Evolutionary conservation across 2,797 vertebrate species (phyloP), one percentile per base, ranked within the genome.

Genomic region (Parotocinclus haroldoi): DNA sequence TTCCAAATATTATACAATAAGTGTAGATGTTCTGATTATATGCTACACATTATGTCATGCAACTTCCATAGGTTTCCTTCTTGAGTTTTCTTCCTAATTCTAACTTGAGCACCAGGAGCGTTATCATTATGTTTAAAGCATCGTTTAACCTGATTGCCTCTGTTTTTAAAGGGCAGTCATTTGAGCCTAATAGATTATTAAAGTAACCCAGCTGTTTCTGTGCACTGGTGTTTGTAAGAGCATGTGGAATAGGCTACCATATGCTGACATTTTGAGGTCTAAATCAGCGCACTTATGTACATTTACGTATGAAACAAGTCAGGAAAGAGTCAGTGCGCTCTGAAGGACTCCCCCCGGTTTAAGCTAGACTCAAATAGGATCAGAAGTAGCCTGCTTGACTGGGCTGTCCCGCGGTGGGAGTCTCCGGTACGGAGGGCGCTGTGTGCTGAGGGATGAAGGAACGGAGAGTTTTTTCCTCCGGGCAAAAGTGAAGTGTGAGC

Each of bases 401-500:
- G 63, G 36, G 54, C 13, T 58, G 75, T 77, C 75, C 75, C 68
- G 71, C 68, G 27, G 58, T 18, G 66, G 64, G 66, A 54, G 37
- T 45, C 54, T 58, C 61, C 59, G 71, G 70, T 72, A 62, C 63
- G 72, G 73, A 71, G 73, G 74, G 77, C 70, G 72, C 71, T 71
- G 68, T 76, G 70, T 64, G 72, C 52, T 65, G 63, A 13, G 50
- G 54, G 62, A 44, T 66, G 72, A 57, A 72, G 77, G 76, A 78
- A 58, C 66, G 60, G 67, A 74, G 79, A 76, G 74, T 82, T 78
- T 76, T n/a, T 65, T 69, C 42, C 76, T 74, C 61, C 54, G 69
- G 68, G 66, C 58, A 76, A 76, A 80, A 81, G 78, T 81, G 74
- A 76, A 80, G 76, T 76, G 75, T 58, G 63, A 61, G 75, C 77